Evolutionary conservation across 2,797 vertebrate genomes (phyloP), one percentile per base, ranked within the genome.

Genomic region (Nasua narica): DNA sequence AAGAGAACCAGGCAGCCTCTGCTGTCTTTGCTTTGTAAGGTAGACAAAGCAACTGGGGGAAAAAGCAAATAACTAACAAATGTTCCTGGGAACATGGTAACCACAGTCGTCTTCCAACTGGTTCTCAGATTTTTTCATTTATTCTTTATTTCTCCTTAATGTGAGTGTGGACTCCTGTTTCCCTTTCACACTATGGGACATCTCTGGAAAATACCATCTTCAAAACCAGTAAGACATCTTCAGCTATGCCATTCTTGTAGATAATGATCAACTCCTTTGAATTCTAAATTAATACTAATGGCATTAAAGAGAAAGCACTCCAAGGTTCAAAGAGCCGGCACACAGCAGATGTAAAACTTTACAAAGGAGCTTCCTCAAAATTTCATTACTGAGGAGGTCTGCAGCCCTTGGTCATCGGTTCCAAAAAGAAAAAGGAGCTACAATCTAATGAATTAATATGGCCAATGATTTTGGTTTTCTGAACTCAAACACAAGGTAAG

Each of bases 201-300:
- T 58, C 70, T 83, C 52, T 65, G 82, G 46, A 84, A 96, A 91
- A 95, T 15, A 81, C 2, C 29, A 78, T 81, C 83, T 96, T 84
- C 46, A 19, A 84, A 93, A 77, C 3, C 69, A 77, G 29, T 15
- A 21, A 81, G 60, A 69, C 19, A 37, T 52, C 52, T 62, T 82
- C 77, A 35, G 27, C 77, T 82, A 32, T 12, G 25, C 23, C 15
- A 3, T 56, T 88, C 58, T 84, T 58, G 18, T 0, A 65, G 82
- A 86, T 96, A 92, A 94, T 4, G 5, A 72, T 29, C 43, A 35
- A 13, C 8, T 62, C 52, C 65, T 92, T 67, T 52, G 37, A 87
- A 43, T 52, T 95, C 48, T 85, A 58, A 50, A 37, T 76, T 67
- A 74, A 16, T 67, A 77, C 19, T 60, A 77, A 50, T 25, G 46